These are phyloP conservation scores for Drosophila pandora DNA, from an alignment of 1,140 invertebrate genomes.

Conservation along the genomic window DNA sequence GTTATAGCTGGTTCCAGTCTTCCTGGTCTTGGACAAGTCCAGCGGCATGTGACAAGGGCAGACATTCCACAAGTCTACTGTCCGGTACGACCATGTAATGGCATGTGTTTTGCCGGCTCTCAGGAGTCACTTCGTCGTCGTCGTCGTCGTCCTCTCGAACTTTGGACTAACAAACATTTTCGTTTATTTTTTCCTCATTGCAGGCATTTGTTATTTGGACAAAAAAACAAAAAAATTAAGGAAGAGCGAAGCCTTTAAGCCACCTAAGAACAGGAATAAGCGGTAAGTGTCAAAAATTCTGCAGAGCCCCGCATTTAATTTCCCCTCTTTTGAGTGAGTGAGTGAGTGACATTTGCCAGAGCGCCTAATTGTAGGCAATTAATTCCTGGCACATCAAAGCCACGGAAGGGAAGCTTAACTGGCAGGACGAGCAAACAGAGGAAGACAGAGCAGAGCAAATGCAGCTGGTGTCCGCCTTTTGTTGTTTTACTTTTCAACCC, in stretches of 20 bases:
- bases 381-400: conserved; percentile 83
- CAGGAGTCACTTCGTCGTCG: conserved; percentile 27
- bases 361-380: conserved; percentile 83
- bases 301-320: neutral
- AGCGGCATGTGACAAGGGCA: conserved; percentile 59
- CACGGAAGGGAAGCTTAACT: conserved; percentile 56
- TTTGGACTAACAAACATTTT: conserved; percentile 70
- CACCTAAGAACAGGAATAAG: conserved; percentile 60
- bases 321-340: conserved; percentile 32
- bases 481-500: conserved; percentile 11
- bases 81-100: conserved; percentile 66
- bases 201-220: conserved; percentile 33
- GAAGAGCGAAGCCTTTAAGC: conserved; percentile 67
- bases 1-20: conserved; percentile 24
- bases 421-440: conserved; percentile 43
- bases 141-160: conserved; percentile 30
- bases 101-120: conserved; percentile 71
- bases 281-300: conserved; percentile 74
- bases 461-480: conserved; percentile 74
- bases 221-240: neutral
- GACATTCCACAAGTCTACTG: conserved; percentile 67
- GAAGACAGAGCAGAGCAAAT: conserved; percentile 71
- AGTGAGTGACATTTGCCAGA: conserved; percentile 74
- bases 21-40: conserved; percentile 5
- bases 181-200: conserved; percentile 32